Conservation (phyloP, 2,888 invertebrate genomes). For the Lumbricus terrestris region DNA sequence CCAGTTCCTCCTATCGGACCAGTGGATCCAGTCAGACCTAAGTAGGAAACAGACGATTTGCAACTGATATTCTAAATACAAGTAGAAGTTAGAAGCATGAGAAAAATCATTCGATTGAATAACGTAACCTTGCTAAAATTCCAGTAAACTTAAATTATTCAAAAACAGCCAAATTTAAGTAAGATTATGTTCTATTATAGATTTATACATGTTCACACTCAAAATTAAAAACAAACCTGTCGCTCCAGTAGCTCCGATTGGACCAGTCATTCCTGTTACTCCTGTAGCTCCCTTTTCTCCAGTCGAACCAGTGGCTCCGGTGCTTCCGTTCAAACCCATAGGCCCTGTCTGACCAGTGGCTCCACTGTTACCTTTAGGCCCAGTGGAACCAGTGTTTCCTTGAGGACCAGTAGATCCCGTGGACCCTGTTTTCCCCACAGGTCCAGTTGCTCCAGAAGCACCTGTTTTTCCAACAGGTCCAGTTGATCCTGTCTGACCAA, state of each 20-base stretch:
- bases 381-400: constrained; percentile 39
- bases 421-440: constrained; percentile 4
- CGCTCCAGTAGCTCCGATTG: not conserved
- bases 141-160: not conserved
- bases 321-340: constrained; percentile 37
- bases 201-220: not conserved
- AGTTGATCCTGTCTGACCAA: constrained; percentile 24
- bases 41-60: not conserved
- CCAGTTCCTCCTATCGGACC: constrained; percentile 12
- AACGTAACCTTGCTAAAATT: not conserved
- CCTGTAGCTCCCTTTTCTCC: constrained; percentile 29
- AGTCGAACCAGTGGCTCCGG: constrained; percentile 12
- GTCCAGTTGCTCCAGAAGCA: constrained; percentile 9
- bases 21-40: constrained; percentile 20
- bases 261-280: constrained; percentile 8
- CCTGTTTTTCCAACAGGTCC: constrained; percentile 24
- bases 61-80: not conserved
- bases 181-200: not conserved
- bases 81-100: not conserved
- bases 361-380: constrained; percentile 65
- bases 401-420: not conserved
- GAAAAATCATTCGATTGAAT: not conserved
- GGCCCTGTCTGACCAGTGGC: constrained; percentile 59
- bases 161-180: not conserved
- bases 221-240: not conserved